Evolutionary conservation across 2,888 invertebrate genomes (phyloP).

Genomic region (Morinoia aosen): DNA sequence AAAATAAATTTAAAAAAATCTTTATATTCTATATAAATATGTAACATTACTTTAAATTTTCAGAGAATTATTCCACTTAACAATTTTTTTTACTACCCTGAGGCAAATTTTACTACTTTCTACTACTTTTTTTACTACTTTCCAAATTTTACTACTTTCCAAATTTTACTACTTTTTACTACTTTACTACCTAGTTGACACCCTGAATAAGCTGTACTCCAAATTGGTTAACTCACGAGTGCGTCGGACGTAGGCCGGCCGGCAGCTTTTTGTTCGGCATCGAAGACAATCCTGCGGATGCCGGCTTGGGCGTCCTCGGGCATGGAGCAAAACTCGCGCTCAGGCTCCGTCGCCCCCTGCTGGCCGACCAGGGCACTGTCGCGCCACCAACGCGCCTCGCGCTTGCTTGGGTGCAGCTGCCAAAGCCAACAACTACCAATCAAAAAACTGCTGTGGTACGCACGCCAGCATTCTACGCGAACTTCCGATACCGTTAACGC

Average conservation of each 20-base stretch:
- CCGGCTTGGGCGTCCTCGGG: constrained; percentile 18
- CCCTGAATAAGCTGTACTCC: neutral
- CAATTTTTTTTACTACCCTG: too few relatives aligned
- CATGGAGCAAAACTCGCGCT: constrained; percentile 37
- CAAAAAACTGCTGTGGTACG: neutral
- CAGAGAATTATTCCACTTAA: too few relatives aligned
- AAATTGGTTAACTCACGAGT: neutral
- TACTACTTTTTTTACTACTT: too few relatives aligned
- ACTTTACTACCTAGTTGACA: too few relatives aligned
- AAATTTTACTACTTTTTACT: too few relatives aligned
- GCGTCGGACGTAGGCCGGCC: constrained; percentile 29
- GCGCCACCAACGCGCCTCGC: neutral
- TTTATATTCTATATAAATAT: too few relatives aligned
- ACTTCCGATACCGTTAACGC: neutral
- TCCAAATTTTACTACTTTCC: too few relatives aligned
- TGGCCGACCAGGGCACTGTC: constrained; percentile 33
- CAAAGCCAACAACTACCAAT: neutral
- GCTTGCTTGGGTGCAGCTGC: constrained; percentile 34
- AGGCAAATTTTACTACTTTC: too few relatives aligned
- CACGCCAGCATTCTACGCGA: neutral
- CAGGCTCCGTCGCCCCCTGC: constrained; percentile 14
- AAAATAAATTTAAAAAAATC: too few relatives aligned
- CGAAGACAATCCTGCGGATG: constrained; percentile 25
- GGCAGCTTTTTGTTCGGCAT: constrained; percentile 45
- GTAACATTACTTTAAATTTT: too few relatives aligned